A percentile compares a stretch with the other conserved stretches of the same genome.
Evolutionary conservation across 2,888 invertebrate genomes (phyloP).

Genomic region (Drosophila paranaensis): DNA sequence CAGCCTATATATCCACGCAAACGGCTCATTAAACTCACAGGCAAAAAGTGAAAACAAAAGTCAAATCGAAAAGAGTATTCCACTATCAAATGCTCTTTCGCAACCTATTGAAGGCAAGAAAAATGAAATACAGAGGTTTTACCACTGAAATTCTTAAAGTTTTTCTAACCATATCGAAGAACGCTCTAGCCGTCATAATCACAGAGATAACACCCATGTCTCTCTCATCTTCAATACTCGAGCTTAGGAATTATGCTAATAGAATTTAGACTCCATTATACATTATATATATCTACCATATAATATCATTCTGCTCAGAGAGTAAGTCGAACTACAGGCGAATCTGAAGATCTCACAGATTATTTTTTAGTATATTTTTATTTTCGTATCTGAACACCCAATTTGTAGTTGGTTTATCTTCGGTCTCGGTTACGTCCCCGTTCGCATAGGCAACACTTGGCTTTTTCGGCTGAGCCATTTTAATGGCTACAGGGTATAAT

Average conservation of each 20-base stretch:
- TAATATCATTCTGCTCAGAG: background rate
- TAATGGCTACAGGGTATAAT: slow-evolving; percentile 7
- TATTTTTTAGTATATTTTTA: no score
- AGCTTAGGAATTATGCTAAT: no score
- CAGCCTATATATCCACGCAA: slow-evolving; percentile 62
- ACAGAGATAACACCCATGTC: no score
- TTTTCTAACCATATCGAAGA: no score
- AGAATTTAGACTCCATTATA: no score
- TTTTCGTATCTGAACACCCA: no score
- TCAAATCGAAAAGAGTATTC: slow-evolving; percentile 6
- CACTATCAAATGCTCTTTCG: slow-evolving; percentile 26
- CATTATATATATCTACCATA: no score
- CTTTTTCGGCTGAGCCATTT: background rate
- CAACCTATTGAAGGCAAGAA: no score
- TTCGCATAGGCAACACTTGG: background rate
- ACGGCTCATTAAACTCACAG: slow-evolving; percentile 70
- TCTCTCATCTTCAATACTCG: no score
- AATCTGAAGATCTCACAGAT: background rate
- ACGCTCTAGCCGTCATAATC: no score
- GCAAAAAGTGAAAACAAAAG: slow-evolving; percentile 24
- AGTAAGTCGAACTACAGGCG: background rate
- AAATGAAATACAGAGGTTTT: no score
- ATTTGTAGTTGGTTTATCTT: background rate
- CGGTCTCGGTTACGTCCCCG: background rate
- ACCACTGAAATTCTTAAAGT: no score